Evolutionary conservation across 2,113 vertebrate genomes (phyloP).

Genomic region (Hemichromis elongatus): DNA sequence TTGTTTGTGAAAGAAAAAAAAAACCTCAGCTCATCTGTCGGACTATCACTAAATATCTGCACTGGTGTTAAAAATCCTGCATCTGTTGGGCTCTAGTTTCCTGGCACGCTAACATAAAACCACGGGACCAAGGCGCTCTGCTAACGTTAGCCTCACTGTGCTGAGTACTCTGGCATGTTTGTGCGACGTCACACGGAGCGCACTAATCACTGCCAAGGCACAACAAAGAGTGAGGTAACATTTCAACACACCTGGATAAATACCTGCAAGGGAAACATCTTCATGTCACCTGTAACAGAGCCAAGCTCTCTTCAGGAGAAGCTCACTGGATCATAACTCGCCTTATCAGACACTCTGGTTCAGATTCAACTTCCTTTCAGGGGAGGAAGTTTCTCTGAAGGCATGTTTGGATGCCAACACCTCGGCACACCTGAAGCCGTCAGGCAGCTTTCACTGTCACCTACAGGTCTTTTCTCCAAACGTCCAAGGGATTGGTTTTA

Average conservation of each 20-base stretch:
- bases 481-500: accelerated
- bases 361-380: not conserved
- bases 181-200: not conserved
- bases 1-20: not conserved
- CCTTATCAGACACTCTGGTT: not conserved
- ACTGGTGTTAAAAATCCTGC: not conserved
- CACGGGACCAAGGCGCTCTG: accelerated
- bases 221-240: accelerated
- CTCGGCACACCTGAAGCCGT: not conserved
- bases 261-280: not conserved
- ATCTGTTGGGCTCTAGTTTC: not conserved
- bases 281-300: not conserved
- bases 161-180: not conserved
- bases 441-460: not conserved
- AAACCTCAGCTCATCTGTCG: not conserved
- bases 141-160: not conserved
- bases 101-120: not conserved
- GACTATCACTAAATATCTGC: not conserved
- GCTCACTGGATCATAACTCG: not conserved
- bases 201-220: not conserved
- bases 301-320: accelerated
- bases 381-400: not conserved
- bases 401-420: not conserved
- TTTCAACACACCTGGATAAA: not conserved
- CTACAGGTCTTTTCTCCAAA: not conserved